These are phyloP conservation scores for Scaptodrosophila latifasciaeformis DNA, from an alignment of 2,888 invertebrate genomes.

Conservation along the genomic window DNA sequence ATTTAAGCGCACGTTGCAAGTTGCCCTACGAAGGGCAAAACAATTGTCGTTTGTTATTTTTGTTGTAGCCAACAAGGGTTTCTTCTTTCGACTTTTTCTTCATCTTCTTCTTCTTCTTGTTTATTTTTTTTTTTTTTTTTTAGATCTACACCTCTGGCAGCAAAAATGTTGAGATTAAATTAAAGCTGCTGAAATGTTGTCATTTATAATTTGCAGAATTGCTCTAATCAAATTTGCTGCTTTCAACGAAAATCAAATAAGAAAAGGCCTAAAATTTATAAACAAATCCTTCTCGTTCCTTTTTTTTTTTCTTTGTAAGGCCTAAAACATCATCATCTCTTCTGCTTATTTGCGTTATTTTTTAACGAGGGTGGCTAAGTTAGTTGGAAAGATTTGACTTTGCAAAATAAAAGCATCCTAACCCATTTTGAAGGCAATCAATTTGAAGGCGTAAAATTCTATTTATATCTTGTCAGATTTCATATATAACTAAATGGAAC, in stretches of 20 bases:
- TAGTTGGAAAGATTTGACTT: no score
- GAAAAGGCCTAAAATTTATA: no score
- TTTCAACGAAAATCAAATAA: neutral
- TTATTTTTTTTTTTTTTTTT: no score
- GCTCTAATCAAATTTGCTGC: slow-evolving; percentile 58
- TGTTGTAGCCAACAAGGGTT: slow-evolving; percentile 36
- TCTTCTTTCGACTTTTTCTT: no score
- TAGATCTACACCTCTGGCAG: no score
- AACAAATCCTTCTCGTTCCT: neutral
- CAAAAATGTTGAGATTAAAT: slow-evolving; percentile 52
- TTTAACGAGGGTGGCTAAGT: no score
- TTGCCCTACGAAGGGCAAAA: neutral
- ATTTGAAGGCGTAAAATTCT: slow-evolving; percentile 16
- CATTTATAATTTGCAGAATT: slow-evolving; percentile 66
- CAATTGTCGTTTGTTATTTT: neutral
- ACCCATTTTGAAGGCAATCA: slow-evolving; percentile 1
- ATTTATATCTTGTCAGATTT: slow-evolving; percentile 4
- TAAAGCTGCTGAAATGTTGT: slow-evolving; percentile 65
- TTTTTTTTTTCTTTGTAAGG: neutral
- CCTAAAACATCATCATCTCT: neutral
- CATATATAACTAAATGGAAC: no score
- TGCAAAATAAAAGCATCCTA: slow-evolving; percentile 12
- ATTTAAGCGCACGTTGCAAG: slow-evolving; percentile 43
- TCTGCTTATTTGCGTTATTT: neutral
- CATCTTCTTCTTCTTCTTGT: no score